These are phyloP conservation scores for Zophobas morio DNA, from an alignment of 1,140 invertebrate species.

Conservation along the genomic window DNA sequence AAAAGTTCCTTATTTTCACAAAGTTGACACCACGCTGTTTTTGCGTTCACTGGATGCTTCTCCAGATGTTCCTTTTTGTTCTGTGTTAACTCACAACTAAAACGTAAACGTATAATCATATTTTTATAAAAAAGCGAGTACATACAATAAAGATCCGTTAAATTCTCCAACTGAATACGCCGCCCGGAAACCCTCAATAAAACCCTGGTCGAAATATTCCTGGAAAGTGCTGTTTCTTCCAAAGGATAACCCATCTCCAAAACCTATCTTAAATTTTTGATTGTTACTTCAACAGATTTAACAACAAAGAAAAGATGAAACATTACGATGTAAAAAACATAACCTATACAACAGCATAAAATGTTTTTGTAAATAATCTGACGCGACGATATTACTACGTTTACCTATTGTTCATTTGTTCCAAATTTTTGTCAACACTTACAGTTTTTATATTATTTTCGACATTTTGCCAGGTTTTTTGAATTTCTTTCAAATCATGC, in stretches of 20 bases:
- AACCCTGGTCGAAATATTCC: conserved; percentile 72
- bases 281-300: no score
- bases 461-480: no score
- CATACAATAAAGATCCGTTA: conserved; percentile 64
- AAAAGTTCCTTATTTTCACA: conserved; percentile 49
- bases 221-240: conserved; percentile 71
- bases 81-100: background rate
- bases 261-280: conserved; percentile 68
- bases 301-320: no score
- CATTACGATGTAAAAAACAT: no score
- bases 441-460: no score
- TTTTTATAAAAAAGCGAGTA: conserved; percentile 12
- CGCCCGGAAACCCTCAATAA: conserved; percentile 54
- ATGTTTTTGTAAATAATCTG: no score
- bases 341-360: no score
- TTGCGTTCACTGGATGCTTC: conserved; percentile 43
- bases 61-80: conserved; percentile 50
- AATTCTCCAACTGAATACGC: conserved; percentile 66
- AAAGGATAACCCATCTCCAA: conserved; percentile 71
- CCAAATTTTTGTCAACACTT: no score
- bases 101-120: conserved; percentile 13
- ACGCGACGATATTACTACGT: no score
- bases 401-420: no score
- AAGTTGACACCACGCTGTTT: conserved; percentile 49
- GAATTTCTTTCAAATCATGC: no score